A percentile compares a stretch with the other conserved stretches of the same genome.
These are phyloP conservation scores for Drosophila meridionalis DNA, from an alignment of 2,888 invertebrate species.

Conservation along the genomic window DNA sequence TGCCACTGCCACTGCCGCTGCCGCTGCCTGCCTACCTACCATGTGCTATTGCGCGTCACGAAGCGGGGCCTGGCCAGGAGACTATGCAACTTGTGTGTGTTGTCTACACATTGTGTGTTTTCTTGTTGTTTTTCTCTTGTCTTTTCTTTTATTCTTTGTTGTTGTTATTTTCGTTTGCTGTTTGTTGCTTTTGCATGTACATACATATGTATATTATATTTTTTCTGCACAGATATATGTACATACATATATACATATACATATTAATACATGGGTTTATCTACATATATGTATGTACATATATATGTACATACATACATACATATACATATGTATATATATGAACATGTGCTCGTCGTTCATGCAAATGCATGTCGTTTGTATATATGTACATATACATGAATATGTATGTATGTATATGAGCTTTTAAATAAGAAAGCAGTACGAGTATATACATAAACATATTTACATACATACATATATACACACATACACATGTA, in stretches of 20 bases:
- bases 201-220: background rate
- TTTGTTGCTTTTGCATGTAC: conserved; percentile 37
- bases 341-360: background rate
- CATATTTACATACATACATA: background rate
- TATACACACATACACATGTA: background rate
- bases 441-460: background rate
- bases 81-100: conserved; percentile 70
- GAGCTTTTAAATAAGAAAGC: background rate
- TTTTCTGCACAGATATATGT: background rate
- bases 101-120: conserved; percentile 47
- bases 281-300: background rate
- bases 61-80: conserved; percentile 71
- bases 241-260: background rate
- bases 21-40: conserved; percentile 23
- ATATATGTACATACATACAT: background rate
- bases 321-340: background rate
- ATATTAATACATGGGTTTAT: background rate
- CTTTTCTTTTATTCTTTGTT: background rate
- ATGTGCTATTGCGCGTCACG: conserved; percentile 47
- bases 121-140: conserved; percentile 28
- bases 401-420: background rate
- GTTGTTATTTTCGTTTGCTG: conserved; percentile 14
- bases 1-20: conserved; percentile 26
- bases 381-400: background rate
- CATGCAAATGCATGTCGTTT: background rate